phyloP scores from a whole-genome alignment of 2,113 vertebrate genomes.

The Myiopsitta monachus region DNA sequence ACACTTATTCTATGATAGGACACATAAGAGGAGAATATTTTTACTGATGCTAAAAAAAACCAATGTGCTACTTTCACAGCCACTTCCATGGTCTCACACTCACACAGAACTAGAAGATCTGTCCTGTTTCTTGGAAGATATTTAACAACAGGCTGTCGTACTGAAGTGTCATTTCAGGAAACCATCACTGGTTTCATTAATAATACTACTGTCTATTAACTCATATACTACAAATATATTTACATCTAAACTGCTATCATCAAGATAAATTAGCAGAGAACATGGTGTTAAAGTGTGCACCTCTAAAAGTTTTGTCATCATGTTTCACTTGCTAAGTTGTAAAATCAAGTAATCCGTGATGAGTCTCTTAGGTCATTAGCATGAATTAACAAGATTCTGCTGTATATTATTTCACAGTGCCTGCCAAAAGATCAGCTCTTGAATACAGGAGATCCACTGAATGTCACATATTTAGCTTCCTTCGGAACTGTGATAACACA shows the following conservation, averaged over 20 bases:
- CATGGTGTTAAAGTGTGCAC: neutral
- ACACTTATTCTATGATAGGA: neutral
- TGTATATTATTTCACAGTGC: constrained; percentile 17
- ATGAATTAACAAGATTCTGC: constrained; percentile 50
- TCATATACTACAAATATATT: neutral
- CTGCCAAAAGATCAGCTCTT: neutral
- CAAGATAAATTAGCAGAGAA: neutral
- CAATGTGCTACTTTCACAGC: neutral
- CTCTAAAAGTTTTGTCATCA: constrained; percentile 4
- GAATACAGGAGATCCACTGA: neutral
- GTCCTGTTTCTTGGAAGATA: neutral
- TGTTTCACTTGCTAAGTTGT: constrained; percentile 42
- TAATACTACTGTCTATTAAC: neutral
- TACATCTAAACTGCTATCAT: neutral
- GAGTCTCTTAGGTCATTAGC: constrained; percentile 29
- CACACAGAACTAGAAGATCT: neutral
- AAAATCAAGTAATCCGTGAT: constrained; percentile 26
- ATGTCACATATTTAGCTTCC: neutral
- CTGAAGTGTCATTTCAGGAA: neutral
- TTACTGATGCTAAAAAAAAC: neutral
- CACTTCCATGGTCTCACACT: neutral
- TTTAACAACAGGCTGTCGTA: neutral
- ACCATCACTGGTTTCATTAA: neutral
- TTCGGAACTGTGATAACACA: neutral
- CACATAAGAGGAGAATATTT: neutral